These are phyloP conservation scores for Vidua chalybeata DNA, from an alignment of 2,113 vertebrate species.

Conservation along the genomic window DNA sequence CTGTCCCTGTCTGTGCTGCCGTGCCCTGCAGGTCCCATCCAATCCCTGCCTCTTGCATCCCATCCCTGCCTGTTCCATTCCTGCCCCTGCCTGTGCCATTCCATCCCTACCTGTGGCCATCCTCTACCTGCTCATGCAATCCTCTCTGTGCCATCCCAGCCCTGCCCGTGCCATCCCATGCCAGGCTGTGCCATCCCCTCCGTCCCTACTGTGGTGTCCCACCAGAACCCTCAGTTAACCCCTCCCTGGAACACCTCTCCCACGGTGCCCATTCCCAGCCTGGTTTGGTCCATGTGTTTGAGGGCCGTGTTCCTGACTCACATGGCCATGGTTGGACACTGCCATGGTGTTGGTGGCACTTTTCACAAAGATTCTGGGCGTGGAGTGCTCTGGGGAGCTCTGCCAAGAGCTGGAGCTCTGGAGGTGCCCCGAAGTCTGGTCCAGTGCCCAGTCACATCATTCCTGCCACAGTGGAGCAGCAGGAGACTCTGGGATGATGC, in stretches of 20 bases:
- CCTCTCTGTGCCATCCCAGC: neutral
- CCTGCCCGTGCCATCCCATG: neutral
- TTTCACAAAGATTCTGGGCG: neutral
- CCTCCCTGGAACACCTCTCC: rapidly evolving
- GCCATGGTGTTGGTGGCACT: neutral
- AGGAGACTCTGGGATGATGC: neutral
- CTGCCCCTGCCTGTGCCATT: rapidly evolving
- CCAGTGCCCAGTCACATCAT: neutral
- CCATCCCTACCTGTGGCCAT: neutral
- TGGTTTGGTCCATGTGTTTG: rapidly evolving
- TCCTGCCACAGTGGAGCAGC: neutral
- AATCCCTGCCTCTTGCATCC: no score
- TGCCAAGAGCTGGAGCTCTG: neutral
- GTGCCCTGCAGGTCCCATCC: no score
- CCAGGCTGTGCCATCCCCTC: neutral
- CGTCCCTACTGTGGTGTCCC: neutral
- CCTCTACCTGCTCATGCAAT: neutral
- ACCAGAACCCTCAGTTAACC: rapidly evolving
- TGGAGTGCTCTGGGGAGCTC: neutral
- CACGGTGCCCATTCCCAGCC: rapidly evolving
- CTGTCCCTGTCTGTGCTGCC: no score
- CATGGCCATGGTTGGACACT: rapidly evolving
- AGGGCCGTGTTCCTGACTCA: rapidly evolving
- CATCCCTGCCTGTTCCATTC: no score
- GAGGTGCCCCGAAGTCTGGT: neutral